Percentiles rank a stretch among this genome's conserved stretches.
These are phyloP conservation scores for Drosophila takahashii DNA, from an alignment of 1,140 invertebrate genomes.

Conservation along the genomic window DNA sequence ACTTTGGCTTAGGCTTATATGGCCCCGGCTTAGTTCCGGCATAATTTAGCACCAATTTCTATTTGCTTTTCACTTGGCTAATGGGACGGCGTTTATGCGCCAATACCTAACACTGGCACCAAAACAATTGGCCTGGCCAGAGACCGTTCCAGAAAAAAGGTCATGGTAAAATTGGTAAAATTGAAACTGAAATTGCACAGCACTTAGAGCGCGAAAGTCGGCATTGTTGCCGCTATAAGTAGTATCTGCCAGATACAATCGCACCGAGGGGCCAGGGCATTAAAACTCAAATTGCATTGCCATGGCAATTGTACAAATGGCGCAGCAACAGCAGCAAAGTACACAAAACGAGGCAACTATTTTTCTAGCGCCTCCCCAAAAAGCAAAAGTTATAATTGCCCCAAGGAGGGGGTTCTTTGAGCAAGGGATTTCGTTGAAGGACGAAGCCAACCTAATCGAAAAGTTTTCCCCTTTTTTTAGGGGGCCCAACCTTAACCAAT, in stretches of 20 bases:
- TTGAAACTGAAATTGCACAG: constrained; percentile 76
- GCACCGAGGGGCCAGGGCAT: constrained; percentile 36
- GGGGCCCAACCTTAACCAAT: constrained; percentile 18
- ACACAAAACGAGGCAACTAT: constrained; percentile 16
- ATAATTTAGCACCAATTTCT: constrained; percentile 82
- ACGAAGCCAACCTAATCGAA: constrained; percentile 33
- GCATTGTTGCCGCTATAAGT: constrained; percentile 23
- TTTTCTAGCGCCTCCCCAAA: constrained; percentile 16
- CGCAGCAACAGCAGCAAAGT: constrained; percentile 33
- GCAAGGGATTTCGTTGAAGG: constrained; percentile 47
- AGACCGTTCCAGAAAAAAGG: constrained; percentile 61
- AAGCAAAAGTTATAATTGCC: constrained; percentile 55
- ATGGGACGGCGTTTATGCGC: constrained; percentile 59
- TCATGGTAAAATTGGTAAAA: constrained; percentile 78
- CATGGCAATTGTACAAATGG: constrained; percentile 63
- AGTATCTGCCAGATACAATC: constrained; percentile 58
- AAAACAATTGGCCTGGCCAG: constrained; percentile 51
- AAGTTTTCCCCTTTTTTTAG: constrained; percentile 20
- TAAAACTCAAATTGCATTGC: constrained; percentile 58
- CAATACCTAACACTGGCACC: constrained; percentile 22
- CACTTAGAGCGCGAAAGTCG: constrained; percentile 76
- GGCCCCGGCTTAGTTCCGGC: constrained; percentile 68
- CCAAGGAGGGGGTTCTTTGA: neutral
- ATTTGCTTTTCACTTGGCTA: constrained; percentile 77
- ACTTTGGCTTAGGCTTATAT: constrained; percentile 45